Evolutionary conservation across 2,888 invertebrate genomes (phyloP).

Genomic region (Morpho achilles): DNA sequence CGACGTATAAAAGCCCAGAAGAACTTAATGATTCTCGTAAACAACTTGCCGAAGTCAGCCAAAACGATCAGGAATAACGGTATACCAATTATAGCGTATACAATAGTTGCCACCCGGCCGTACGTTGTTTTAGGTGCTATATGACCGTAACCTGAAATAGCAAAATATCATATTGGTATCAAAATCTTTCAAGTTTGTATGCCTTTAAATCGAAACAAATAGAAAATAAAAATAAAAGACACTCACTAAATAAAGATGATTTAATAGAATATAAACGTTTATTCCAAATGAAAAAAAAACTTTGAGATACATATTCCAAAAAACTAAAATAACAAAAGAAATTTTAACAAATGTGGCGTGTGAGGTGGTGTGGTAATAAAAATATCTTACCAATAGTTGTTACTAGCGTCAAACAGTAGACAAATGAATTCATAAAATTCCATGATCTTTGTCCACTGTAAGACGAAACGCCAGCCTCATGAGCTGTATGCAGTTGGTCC

Average conservation of each 20-base stretch:
- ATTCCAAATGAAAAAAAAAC: too few species aligned
- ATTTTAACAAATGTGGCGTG: too few species aligned
- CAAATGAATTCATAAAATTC: constrained; percentile 92
- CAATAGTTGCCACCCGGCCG: constrained; percentile 92
- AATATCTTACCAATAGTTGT: constrained; percentile 91
- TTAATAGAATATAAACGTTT: too few species aligned
- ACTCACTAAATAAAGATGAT: too few species aligned
- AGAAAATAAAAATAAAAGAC: too few species aligned
- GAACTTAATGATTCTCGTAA: constrained; percentile 94
- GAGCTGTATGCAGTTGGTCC: constrained; percentile 89
- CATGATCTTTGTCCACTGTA: constrained; percentile 92
- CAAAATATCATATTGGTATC: background rate
- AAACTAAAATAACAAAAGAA: too few species aligned
- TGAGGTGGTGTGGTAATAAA: background rate
- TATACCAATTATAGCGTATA: constrained; percentile 97
- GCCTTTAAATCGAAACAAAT: too few species aligned
- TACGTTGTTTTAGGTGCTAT: constrained; percentile 93
- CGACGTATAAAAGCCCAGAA: constrained; percentile 92
- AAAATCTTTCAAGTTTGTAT: too few species aligned
- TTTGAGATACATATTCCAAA: too few species aligned
- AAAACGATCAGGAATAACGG: constrained; percentile 96
- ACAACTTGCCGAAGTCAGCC: constrained; percentile 96
- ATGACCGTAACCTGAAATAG: constrained; percentile 94
- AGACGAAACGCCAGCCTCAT: constrained; percentile 89
- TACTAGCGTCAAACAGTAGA: constrained; percentile 91